Evolutionary conservation across 2,888 invertebrate genomes (phyloP), one percentile per base, ranked within the genome.

Genomic region (Blastobasis adustella): DNA sequence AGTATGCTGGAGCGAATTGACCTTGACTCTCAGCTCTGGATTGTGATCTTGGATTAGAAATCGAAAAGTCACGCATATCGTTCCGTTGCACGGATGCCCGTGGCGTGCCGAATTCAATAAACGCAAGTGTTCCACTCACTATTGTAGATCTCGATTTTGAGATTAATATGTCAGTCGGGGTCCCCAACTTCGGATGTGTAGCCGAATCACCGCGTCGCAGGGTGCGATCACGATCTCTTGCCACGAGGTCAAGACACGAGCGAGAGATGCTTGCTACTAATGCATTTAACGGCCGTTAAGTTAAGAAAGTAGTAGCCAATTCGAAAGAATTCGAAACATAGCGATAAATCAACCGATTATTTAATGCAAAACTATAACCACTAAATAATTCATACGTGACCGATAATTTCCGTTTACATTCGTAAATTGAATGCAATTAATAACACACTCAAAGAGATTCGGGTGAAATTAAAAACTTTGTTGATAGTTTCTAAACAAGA

Each of bases 41-140:
- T 74, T 67, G 69, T 66, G 66, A 67, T 66, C 62, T 62, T 57
- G 62, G 67, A 73, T 74, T 73, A 68, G 61, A 75, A 75, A 79
- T 73, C 71, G 66, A 71, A 72, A 73, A 75, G 73, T 76, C 76
- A 76, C 74, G 74, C 76, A 65, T 68, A 71, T 71, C 63, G 59
- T 62, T 67, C 63, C 70, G 66, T 79, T 77, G 71, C 67, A 79
- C 73, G 73, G 66, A 62, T 69, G 71, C 71, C 73, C 62, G 60
- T 62, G 64, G 61, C 71, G 72, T 73, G 68, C 67, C 67, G 65
- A 74, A 80, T 77, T 65, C 66, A 71, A 79, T 79, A 76, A 81
- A 73, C 65, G 69, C 67, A 65, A 73, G 67, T 69, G 63, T 10
- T 37, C 38, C 46, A 6, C 9, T 45, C 7, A 9, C 37, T 37